Evolutionary conservation across 1,140 invertebrate species (phyloP).

Genomic region (Laodelphax striatellus): DNA sequence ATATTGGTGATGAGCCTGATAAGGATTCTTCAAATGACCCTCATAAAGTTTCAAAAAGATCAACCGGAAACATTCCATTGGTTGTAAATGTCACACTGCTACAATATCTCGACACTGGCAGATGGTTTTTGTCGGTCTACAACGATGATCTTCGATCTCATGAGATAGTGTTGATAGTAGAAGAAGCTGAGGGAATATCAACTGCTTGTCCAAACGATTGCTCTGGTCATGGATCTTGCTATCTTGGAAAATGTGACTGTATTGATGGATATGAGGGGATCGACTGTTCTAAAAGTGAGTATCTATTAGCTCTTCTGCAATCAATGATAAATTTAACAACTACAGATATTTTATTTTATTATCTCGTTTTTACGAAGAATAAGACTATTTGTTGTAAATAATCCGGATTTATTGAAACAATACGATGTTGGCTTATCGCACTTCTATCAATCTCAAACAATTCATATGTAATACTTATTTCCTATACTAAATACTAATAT

Average conservation of each 20-base stretch:
- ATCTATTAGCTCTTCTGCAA: neutral
- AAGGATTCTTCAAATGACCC: neutral
- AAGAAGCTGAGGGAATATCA: constrained; percentile 73
- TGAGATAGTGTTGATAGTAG: constrained; percentile 58
- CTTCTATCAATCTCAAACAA: no score
- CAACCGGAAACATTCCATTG: neutral
- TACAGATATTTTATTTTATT: no score
- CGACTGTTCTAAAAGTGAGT: constrained; percentile 86
- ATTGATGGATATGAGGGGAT: constrained; percentile 87
- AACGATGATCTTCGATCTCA: constrained; percentile 84
- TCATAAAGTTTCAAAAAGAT: neutral
- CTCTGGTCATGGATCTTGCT: constrained; percentile 86
- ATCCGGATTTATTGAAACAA: no score
- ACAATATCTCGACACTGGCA: constrained; percentile 81
- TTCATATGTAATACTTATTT: no score
- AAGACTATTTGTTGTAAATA: no score
- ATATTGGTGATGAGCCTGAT: no score
- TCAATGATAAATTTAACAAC: no score
- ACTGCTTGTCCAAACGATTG: constrained; percentile 90
- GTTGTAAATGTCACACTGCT: constrained; percentile 51
- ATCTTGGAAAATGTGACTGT: constrained; percentile 89
- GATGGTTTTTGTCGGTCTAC: constrained; percentile 91
- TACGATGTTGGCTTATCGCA: no score
- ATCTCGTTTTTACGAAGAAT: no score
- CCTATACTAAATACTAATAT: no score